Evolutionary conservation across 2,113 vertebrate genomes (phyloP), one percentile per base, ranked within the genome.

Genomic region (Tonatia bakeri): DNA sequence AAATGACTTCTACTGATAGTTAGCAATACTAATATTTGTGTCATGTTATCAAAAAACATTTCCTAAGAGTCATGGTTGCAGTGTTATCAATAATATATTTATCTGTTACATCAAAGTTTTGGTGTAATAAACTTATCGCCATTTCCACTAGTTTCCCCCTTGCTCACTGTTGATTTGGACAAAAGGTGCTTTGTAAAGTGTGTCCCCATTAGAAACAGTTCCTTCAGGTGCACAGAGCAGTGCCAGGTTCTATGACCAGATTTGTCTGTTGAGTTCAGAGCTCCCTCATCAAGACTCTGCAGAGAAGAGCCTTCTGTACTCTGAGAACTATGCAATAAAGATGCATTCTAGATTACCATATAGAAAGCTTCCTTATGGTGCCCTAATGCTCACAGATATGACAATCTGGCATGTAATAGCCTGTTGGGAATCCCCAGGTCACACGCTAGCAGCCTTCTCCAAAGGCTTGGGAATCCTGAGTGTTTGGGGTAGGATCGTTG

Each of bases 41-140:
- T 98, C 95, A 91, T 0, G 0, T 95, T 98, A 98, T 98, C 98
- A 98, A 98, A 98, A 97, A 97, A 98, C 85, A 97, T 97, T 97
- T 98, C 98, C 98, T 96, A 86, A 94, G 97, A 96, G 54, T 96
- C 97, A 93, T 79, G 96, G 96, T 96, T 14, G 67, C 64, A 97
- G 94, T 75, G 92, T 96, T 98, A 98, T 98, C 97, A 96, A 84
- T 94, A 94, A 94, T 97, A 90, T 95, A 88, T 97, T 97, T 97
- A 97, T 98, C 98, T 98, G 97, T 97, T 95, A 91, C 97, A 98
- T 98, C 98, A 98, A 97, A 98, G 98, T 98, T 98, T 97, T 98
- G 96, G 98, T 99, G 97, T 97, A 99, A 99, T 99, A 98, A 98
- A 98, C 98, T 98, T 99, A 99, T 99, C 99, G 97, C 98, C 98